phyloP scores from a whole-genome alignment of 2,797 vertebrate species.

The Picus viridis region DNA sequence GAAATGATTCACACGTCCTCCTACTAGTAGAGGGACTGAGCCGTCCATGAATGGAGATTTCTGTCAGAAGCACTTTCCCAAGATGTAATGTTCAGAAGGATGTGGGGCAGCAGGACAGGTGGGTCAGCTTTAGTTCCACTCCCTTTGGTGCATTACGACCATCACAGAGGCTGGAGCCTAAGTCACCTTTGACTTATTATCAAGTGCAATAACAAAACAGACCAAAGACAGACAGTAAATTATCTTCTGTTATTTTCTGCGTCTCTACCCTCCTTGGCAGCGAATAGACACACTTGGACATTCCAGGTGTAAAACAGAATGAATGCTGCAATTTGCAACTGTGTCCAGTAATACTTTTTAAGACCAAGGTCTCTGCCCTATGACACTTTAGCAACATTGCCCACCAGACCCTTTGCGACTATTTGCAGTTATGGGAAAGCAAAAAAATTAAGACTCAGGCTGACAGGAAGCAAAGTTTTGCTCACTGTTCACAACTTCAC shows the following conservation, averaged over 20 bases:
- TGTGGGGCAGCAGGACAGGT: not conserved
- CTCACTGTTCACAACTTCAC: slow-evolving; percentile 52
- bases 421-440: not conserved
- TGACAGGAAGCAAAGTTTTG: slow-evolving; percentile 43
- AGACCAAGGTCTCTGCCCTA: not conserved
- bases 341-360: not conserved
- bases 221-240: slow-evolving; percentile 18
- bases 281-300: not conserved
- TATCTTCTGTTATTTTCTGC: slow-evolving; percentile 28
- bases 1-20: slow-evolving; percentile 17
- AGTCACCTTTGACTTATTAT: slow-evolving; percentile 35
- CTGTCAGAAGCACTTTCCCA: slow-evolving; percentile 17
- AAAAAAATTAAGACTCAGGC: slow-evolving; percentile 17
- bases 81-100: slow-evolving; percentile 3
- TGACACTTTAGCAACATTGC: not conserved
- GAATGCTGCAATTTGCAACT: slow-evolving; percentile 32
- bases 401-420: not conserved
- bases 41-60: not conserved
- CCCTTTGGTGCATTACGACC: not conserved
- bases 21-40: not conserved
- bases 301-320: slow-evolving; percentile 20
- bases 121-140: not conserved
- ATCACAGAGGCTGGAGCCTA: not conserved
- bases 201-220: slow-evolving; percentile 23
- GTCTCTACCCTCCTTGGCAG: not conserved